Conservation (phyloP, 2,888 invertebrate species). For the Neoitamus cyanurus region DNA sequence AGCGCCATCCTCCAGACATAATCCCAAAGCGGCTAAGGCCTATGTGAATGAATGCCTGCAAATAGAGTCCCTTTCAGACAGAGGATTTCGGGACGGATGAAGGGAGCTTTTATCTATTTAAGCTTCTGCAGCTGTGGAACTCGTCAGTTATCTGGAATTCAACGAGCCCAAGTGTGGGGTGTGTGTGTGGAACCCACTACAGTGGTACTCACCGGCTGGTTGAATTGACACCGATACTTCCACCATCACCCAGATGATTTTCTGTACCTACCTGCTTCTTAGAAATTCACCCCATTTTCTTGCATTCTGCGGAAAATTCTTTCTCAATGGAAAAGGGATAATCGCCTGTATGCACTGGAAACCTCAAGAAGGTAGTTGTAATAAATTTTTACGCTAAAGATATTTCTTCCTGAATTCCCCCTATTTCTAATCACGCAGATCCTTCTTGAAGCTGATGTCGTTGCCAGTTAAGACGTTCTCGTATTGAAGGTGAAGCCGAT, state of each 20-base stretch:
- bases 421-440: background rate
- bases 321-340: background rate
- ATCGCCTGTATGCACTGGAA: background rate
- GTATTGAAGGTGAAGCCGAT: background rate
- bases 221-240: background rate
- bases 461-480: background rate
- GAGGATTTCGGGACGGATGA: background rate
- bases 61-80: conserved; percentile 12
- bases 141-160: background rate
- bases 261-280: background rate
- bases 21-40: background rate
- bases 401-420: background rate
- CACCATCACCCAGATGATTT: background rate
- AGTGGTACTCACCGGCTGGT: background rate
- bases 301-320: background rate
- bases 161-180: background rate
- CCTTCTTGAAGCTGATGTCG: background rate
- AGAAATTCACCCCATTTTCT: background rate
- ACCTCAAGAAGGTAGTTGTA: background rate
- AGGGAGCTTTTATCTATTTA: conserved; percentile 27
- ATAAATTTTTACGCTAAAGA: background rate
- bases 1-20: background rate
- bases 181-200: conserved; percentile 6
- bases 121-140: background rate
- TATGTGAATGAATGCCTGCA: conserved; percentile 2